A percentile compares a stretch with the other conserved stretches of the same genome.
Evolutionary conservation across 1,140 invertebrate genomes (phyloP).

Genomic region (Nebria ingens): DNA sequence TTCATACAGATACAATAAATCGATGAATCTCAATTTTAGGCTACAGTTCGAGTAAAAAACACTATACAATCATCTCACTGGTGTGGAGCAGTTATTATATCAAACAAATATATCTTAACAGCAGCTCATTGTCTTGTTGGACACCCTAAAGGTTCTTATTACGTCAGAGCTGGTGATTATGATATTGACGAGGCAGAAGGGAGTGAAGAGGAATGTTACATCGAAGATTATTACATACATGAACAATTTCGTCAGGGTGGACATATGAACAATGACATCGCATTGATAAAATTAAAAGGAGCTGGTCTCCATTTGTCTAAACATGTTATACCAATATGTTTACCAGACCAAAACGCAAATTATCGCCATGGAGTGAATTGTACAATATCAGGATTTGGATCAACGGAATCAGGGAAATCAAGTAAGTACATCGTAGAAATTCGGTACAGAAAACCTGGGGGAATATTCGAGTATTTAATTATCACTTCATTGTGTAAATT

Average conservation of each 20-base stretch:
- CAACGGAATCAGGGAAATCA: constrained; percentile 45
- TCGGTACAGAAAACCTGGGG: too few species aligned
- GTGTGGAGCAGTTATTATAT: constrained; percentile 68
- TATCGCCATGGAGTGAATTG: constrained; percentile 52
- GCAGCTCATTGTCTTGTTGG: constrained; percentile 68
- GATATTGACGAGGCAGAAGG: constrained; percentile 54
- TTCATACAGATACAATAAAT: too few species aligned
- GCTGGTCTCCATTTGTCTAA: constrained; percentile 51
- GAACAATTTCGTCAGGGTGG: constrained; percentile 51
- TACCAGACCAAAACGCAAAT: constrained; percentile 43
- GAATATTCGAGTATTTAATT: too few species aligned
- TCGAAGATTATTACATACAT: constrained; percentile 58
- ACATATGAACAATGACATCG: constrained; percentile 65
- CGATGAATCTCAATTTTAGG: constrained; percentile 44
- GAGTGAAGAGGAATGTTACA: constrained; percentile 53
- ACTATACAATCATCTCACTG: constrained; percentile 50
- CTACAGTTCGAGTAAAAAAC: constrained; percentile 52
- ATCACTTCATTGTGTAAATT: too few species aligned
- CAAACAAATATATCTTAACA: constrained; percentile 58
- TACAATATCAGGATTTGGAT: constrained; percentile 72
- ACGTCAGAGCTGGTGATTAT: constrained; percentile 60
- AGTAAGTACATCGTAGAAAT: too few species aligned
- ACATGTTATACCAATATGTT: constrained; percentile 63
- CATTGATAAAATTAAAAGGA: constrained; percentile 55
- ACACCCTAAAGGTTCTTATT: constrained; percentile 53